A percentile compares a stretch with the other conserved stretches of the same genome.
Evolutionary conservation across 2,113 vertebrate species (phyloP).

Genomic region (Psophia crepitans): DNA sequence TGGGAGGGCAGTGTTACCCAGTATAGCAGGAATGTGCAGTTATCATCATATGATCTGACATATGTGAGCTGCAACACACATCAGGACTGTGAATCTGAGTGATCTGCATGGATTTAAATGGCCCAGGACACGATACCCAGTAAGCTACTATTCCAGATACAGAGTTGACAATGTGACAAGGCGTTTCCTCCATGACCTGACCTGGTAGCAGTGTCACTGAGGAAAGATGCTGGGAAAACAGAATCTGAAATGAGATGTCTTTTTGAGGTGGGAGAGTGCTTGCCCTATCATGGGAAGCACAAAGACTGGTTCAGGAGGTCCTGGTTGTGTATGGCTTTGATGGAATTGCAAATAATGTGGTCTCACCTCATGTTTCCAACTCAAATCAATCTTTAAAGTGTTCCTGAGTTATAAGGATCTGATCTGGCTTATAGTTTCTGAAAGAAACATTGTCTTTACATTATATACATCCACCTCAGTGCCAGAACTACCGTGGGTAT

Average conservation of each 20-base stretch:
- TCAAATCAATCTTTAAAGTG: neutral
- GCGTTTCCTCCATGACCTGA: neutral
- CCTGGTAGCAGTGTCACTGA: neutral
- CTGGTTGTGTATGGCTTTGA: neutral
- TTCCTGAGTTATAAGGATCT: neutral
- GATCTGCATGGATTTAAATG: neutral
- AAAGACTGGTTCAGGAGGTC: neutral
- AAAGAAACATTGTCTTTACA: neutral
- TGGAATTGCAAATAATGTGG: neutral
- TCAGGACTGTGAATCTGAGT: neutral
- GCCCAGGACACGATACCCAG: accelerated
- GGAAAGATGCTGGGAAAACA: neutral
- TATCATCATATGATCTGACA: neutral
- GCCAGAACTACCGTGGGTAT: neutral
- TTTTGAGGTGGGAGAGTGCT: neutral
- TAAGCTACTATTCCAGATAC: neutral
- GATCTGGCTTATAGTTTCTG: neutral
- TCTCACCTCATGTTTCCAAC: neutral
- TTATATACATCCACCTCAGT: neutral
- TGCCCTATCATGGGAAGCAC: neutral
- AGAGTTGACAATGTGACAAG: neutral
- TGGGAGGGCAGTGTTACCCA: neutral
- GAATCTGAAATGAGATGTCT: neutral
- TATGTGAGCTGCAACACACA: neutral
- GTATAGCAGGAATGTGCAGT: neutral